Evolutionary conservation across 1,140 invertebrate species (phyloP).

Genomic region (Limonius californicus): DNA sequence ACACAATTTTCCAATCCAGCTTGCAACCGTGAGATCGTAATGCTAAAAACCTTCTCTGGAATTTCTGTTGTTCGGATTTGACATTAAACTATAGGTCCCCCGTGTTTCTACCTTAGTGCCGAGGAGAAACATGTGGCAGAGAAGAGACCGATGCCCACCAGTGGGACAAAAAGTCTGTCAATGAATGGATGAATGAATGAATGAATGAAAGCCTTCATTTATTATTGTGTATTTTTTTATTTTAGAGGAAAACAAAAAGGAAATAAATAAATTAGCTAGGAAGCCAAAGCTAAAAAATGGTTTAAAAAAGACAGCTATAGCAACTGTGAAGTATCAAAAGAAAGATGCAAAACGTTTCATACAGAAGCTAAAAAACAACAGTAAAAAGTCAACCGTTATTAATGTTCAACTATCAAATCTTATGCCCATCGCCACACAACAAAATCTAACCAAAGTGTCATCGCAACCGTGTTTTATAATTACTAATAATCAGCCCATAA

Average conservation of each 20-base stretch:
- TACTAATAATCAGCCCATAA: conserved; percentile 28
- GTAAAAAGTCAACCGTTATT: neutral
- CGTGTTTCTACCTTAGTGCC: no score
- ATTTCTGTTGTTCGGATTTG: no score
- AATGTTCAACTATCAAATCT: neutral
- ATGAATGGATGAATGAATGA: no score
- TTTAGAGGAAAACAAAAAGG: conserved; percentile 20
- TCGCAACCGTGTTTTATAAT: conserved; percentile 34
- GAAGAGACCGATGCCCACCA: no score
- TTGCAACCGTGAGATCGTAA: no score
- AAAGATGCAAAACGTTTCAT: conserved; percentile 5
- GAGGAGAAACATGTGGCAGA: no score
- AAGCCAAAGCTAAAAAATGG: conserved; percentile 14
- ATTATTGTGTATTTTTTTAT: neutral
- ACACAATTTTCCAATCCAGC: no score
- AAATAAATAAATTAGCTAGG: neutral
- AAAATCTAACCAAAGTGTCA: neutral
- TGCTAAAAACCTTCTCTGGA: no score
- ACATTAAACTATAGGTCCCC: no score
- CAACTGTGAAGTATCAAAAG: neutral
- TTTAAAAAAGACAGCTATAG: conserved; percentile 4
- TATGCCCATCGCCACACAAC: neutral
- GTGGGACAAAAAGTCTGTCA: no score
- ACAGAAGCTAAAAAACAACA: neutral
- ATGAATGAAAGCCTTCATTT: no score